phyloP scores from a whole-genome alignment of 2,888 invertebrate genomes.

The Rhagonycha lutea region DNA sequence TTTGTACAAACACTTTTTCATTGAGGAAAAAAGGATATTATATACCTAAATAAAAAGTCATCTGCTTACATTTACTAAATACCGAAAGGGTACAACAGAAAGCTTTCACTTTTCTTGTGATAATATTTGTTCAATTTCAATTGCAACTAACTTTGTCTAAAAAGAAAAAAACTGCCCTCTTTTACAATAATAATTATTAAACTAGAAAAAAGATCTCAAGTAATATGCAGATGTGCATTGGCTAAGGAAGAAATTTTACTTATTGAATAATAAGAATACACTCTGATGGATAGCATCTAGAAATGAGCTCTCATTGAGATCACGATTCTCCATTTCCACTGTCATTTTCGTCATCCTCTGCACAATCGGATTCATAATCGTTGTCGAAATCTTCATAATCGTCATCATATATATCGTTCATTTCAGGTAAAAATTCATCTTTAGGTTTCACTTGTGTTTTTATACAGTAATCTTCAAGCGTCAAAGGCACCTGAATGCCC shows the following conservation, averaged over 20 bases:
- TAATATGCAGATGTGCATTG: not conserved
- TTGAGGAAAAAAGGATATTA: not conserved
- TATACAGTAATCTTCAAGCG: slow-evolving; percentile 98
- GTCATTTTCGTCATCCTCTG: slow-evolving; percentile 85
- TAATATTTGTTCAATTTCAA: not conserved
- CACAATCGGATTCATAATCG: slow-evolving; percentile 73
- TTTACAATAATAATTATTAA: not conserved
- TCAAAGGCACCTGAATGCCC: slow-evolving; percentile 94
- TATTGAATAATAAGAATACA: slow-evolving; percentile 17
- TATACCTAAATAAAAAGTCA: not conserved
- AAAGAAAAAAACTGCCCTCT: not conserved
- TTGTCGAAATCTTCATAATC: slow-evolving; percentile 77
- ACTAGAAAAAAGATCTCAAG: not conserved
- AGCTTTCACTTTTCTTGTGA: not conserved
- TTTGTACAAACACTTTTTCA: not conserved
- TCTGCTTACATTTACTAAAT: not conserved
- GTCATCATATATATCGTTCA: slow-evolving; percentile 96
- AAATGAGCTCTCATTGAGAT: slow-evolving; percentile 50
- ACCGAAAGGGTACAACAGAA: not conserved
- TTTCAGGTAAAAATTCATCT: slow-evolving; percentile 79
- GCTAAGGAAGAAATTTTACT: not conserved
- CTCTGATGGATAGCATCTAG: slow-evolving; percentile 17
- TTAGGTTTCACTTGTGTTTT: slow-evolving; percentile 88
- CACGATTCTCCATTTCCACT: slow-evolving; percentile 93
- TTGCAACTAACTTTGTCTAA: not conserved